phyloP scores from a whole-genome alignment of 1,140 invertebrate genomes.

The Sycophaga agraensis region DNA sequence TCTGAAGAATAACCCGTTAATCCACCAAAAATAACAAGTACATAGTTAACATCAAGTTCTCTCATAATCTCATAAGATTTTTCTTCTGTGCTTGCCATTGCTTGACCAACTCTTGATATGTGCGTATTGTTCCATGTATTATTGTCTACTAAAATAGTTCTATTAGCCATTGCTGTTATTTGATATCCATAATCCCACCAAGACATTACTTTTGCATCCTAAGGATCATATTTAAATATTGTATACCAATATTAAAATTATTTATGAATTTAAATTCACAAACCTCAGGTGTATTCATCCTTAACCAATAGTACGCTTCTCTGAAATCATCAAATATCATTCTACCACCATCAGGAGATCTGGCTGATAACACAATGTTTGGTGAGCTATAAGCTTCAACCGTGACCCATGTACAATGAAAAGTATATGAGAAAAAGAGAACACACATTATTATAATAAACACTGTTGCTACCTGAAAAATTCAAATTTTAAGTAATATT shows the following conservation, averaged over 20 bases:
- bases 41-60: constrained; percentile 96
- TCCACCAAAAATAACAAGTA: constrained; percentile 97
- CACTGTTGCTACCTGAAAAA: constrained; percentile 72
- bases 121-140: constrained; percentile 99
- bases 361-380: constrained; percentile 94
- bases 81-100: constrained; percentile 95
- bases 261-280: not conserved
- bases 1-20: constrained; percentile 98
- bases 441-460: constrained; percentile 84
- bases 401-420: constrained; percentile 99
- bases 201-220: constrained; percentile 96
- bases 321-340: constrained; percentile 98
- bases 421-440: constrained; percentile 88
- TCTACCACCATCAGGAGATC: constrained; percentile 88
- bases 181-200: constrained; percentile 99
- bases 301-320: constrained; percentile 97
- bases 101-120: constrained; percentile 94
- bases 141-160: constrained; percentile 98
- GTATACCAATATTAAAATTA: constrained; percentile 4
- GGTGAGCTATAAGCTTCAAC: constrained; percentile 97
- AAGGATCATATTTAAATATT: constrained; percentile 30
- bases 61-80: constrained; percentile 97
- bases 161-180: constrained; percentile 98
- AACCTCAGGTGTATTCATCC: constrained; percentile 92
- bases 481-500: not conserved